A percentile compares a stretch with the other conserved stretches of the same genome.
Evolutionary conservation across 2,888 invertebrate genomes (phyloP).

Genomic region (Drosophila vallismaia): DNA sequence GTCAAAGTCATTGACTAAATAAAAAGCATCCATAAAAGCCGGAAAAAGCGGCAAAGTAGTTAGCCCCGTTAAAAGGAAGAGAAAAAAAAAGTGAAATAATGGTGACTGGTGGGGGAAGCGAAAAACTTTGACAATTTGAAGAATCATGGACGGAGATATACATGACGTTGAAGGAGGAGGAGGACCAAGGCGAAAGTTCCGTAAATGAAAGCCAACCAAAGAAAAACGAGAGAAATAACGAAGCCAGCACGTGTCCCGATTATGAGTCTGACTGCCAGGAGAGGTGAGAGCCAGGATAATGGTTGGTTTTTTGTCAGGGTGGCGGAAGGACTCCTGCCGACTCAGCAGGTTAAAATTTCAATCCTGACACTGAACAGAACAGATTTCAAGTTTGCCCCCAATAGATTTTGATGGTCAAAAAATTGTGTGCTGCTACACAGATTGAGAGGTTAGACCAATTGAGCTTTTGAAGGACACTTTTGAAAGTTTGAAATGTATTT

Average conservation of each 20-base stretch:
- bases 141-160: neutral
- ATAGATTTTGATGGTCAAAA: slow-evolving; percentile 40
- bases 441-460: slow-evolving; percentile 14
- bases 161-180: neutral
- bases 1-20: slow-evolving; percentile 78
- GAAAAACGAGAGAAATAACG: slow-evolving; percentile 65
- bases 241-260: slow-evolving; percentile 71
- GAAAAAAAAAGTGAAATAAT: neutral
- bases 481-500: neutral
- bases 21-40: slow-evolving; percentile 58
- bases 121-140: slow-evolving; percentile 74
- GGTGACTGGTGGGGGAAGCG: neutral
- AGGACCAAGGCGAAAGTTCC: slow-evolving; percentile 18
- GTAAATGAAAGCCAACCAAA: slow-evolving; percentile 36
- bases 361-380: slow-evolving; percentile 16
- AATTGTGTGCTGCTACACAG: neutral
- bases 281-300: slow-evolving; percentile 56
- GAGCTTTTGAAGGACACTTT: neutral
- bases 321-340: neutral
- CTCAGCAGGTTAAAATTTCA: slow-evolving; percentile 27
- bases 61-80: slow-evolving; percentile 19
- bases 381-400: slow-evolving; percentile 37
- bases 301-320: slow-evolving; percentile 5
- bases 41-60: slow-evolving; percentile 43
- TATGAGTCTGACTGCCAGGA: slow-evolving; percentile 62